A percentile compares a stretch with the other conserved stretches of the same genome.
Conservation (phyloP, 2,888 invertebrate species). For the Eilema caniola region DNA sequence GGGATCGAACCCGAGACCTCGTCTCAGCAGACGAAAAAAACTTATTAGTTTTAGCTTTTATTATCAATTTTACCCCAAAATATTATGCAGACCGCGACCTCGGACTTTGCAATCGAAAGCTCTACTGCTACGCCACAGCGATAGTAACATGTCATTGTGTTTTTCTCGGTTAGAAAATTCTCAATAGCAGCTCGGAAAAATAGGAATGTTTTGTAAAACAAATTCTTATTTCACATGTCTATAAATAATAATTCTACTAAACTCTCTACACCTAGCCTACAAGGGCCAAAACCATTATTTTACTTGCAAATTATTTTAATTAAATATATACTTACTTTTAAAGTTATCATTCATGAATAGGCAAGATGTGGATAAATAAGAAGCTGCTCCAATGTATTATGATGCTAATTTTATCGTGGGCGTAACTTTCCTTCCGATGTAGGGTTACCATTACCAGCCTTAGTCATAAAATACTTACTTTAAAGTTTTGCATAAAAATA, state of each 20-base stretch:
- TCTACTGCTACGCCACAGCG: too few relatives aligned
- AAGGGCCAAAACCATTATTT: conserved; percentile 16
- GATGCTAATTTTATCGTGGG: conserved; percentile 43
- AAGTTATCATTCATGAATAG: not conserved
- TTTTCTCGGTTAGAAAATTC: too few relatives aligned
- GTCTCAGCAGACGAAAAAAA: too few relatives aligned
- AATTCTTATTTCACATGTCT: not conserved
- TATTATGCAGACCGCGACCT: too few relatives aligned
- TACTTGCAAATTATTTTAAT: not conserved
- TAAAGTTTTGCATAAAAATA: not conserved
- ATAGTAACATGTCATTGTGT: too few relatives aligned
- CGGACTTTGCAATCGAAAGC: too few relatives aligned
- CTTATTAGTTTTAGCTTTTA: too few relatives aligned
- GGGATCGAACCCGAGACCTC: too few relatives aligned
- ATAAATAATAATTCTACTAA: not conserved
- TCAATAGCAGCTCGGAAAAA: too few relatives aligned
- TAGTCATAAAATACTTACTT: too few relatives aligned
- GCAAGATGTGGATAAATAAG: conserved; percentile 17
- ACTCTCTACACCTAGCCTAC: conserved; percentile 12
- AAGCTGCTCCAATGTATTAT: conserved; percentile 39
- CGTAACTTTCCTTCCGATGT: conserved; percentile 44
- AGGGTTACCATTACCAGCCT: too few relatives aligned
- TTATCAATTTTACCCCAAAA: too few relatives aligned
- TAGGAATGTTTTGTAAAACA: not conserved
- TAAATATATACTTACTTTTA: not conserved